phyloP scores from a whole-genome alignment of 2,113 vertebrate species.

The Cyphomyrus plagiostoma region DNA sequence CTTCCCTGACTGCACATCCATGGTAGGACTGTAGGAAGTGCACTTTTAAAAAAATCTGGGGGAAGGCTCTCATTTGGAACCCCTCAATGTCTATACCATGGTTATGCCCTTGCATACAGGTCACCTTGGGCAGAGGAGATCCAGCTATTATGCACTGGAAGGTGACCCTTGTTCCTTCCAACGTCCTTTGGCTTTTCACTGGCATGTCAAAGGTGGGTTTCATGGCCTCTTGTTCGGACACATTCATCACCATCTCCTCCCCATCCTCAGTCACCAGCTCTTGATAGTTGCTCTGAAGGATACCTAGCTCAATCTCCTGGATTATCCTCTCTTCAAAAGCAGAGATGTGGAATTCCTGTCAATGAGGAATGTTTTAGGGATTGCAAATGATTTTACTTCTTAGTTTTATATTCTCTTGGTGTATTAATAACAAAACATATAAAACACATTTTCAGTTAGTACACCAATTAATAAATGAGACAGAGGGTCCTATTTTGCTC shows the following conservation, averaged over 20 bases:
- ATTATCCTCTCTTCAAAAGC: slow-evolving; percentile 85
- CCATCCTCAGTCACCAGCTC: slow-evolving; percentile 85
- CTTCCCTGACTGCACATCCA: neutral
- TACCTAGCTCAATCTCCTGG: slow-evolving; percentile 83
- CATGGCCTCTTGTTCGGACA: slow-evolving; percentile 67
- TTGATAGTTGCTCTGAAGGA: slow-evolving; percentile 82
- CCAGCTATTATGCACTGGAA: slow-evolving; percentile 90
- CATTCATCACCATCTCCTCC: slow-evolving; percentile 75
- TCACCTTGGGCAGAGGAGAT: slow-evolving; percentile 87
- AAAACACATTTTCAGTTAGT: neutral
- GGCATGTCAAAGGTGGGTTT: slow-evolving; percentile 69
- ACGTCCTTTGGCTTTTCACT: slow-evolving; percentile 70
- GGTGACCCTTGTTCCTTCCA: slow-evolving; percentile 75
- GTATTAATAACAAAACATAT: neutral
- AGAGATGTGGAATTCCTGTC: slow-evolving; percentile 87
- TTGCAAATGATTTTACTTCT: neutral
- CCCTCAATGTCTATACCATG: neutral
- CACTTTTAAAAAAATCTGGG: neutral
- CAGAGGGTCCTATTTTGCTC: neutral
- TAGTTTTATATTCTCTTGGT: neutral
- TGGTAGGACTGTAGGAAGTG: neutral
- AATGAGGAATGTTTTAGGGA: slow-evolving; percentile 9
- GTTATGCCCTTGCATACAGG: neutral
- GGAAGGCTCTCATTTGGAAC: neutral
- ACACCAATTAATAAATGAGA: neutral